A percentile compares a stretch with the other conserved stretches of the same genome.
Conservation (phyloP, 2,797 vertebrate species). For the Synaphobranchus kaupii region DNA sequence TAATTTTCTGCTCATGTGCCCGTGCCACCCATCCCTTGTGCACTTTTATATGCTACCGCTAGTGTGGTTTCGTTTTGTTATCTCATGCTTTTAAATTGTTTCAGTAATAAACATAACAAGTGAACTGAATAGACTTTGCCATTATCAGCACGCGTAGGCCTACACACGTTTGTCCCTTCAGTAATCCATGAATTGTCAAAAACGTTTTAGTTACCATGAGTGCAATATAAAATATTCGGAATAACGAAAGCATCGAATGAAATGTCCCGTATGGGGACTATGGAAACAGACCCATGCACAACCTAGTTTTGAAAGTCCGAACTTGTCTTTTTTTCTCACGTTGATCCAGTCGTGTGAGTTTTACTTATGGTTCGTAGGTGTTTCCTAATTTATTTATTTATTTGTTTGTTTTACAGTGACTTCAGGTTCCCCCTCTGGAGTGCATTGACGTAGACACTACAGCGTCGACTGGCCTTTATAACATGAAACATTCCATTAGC, state of each 20-base stretch:
- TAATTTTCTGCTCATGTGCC: conserved; percentile 16
- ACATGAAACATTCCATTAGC: neutral
- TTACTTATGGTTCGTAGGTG: neutral
- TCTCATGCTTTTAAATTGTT: neutral
- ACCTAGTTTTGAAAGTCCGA: neutral
- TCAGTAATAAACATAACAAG: neutral
- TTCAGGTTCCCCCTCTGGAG: neutral
- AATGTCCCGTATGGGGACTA: neutral
- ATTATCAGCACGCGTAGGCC: neutral
- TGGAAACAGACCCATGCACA: neutral
- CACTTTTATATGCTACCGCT: neutral
- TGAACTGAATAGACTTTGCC: neutral
- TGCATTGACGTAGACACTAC: neutral
- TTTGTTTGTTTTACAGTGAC: neutral
- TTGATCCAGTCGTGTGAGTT: neutral
- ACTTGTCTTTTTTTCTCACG: neutral
- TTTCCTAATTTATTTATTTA: neutral
- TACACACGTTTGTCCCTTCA: neutral
- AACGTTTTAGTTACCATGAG: neutral
- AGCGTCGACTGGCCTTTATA: neutral
- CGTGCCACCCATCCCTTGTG: neutral
- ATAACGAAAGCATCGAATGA: neutral
- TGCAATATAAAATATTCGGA: neutral
- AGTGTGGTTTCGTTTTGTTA: neutral
- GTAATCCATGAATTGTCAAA: neutral